These are phyloP conservation scores for Lacanobia oleracea DNA, from an alignment of 2,888 invertebrate species.

Conservation along the genomic window DNA sequence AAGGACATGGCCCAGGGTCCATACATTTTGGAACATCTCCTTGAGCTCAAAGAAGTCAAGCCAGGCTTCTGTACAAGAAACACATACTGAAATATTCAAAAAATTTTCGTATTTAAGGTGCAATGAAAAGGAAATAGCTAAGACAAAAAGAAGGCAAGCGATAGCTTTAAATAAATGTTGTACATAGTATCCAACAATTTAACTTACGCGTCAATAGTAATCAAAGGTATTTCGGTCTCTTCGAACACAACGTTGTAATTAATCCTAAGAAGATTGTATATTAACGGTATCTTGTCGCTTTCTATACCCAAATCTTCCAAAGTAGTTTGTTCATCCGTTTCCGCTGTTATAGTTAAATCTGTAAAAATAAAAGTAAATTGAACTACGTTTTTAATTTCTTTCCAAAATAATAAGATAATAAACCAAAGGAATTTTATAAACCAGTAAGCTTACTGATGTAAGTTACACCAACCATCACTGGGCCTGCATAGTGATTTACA, in stretches of 20 bases:
- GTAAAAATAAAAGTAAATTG: neutral
- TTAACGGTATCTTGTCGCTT: slow-evolving; percentile 17
- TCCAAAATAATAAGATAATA: too few relatives aligned
- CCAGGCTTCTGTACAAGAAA: too few relatives aligned
- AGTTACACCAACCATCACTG: neutral
- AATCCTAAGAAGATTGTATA: slow-evolving; percentile 22
- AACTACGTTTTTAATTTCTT: too few relatives aligned
- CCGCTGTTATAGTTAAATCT: slow-evolving; percentile 23
- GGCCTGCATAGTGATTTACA: too few relatives aligned
- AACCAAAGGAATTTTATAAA: too few relatives aligned
- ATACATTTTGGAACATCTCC: too few relatives aligned
- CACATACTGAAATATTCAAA: too few relatives aligned
- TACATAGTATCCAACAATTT: neutral
- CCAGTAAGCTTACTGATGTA: neutral
- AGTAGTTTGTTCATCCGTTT: slow-evolving; percentile 25
- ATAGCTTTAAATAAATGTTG: neutral
- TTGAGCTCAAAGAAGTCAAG: too few relatives aligned
- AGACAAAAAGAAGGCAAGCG: neutral
- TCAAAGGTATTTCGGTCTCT: slow-evolving; percentile 25
- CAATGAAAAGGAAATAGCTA: neutral
- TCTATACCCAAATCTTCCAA: slow-evolving; percentile 45
- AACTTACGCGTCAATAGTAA: slow-evolving; percentile 48
- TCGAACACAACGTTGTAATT: slow-evolving; percentile 35
- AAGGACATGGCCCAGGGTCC: too few relatives aligned
- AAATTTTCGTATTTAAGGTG: too few relatives aligned